Conservation (phyloP, 2,888 invertebrate species). For the Lumbricus terrestris region DNA sequence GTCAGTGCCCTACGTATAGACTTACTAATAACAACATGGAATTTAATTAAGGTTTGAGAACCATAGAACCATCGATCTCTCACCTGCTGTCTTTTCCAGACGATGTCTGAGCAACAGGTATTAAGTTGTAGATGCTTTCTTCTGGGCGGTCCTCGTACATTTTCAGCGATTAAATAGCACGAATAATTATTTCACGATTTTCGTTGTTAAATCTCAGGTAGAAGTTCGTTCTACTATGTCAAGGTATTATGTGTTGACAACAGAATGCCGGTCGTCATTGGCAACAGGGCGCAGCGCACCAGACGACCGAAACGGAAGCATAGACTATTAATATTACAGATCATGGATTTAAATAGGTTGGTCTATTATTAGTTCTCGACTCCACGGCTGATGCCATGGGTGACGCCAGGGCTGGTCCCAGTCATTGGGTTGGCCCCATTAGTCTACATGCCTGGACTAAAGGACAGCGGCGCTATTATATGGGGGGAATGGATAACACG, state of each 20-base stretch:
- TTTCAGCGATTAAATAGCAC: neutral
- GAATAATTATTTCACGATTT: too few relatives aligned
- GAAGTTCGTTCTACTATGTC: neutral
- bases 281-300: neutral
- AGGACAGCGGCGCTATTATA: too few relatives aligned
- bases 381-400: too few relatives aligned
- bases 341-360: neutral
- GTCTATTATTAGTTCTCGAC: too few relatives aligned
- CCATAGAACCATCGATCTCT: neutral
- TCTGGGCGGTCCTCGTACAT: slow-evolving; percentile 25
- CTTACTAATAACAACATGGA: neutral
- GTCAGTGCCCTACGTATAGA: neutral
- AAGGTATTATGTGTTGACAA: slow-evolving; percentile 6
- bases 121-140: slow-evolving; percentile 52
- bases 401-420: too few relatives aligned
- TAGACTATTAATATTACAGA: neutral
- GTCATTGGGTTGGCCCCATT: too few relatives aligned
- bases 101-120: slow-evolving; percentile 46
- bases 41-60: neutral
- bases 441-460: too few relatives aligned
- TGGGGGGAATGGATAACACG: too few relatives aligned
- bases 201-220: neutral
- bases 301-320: neutral
- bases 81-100: slow-evolving; percentile 47
- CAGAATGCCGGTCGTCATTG: neutral